Conservation (phyloP, 2,113 vertebrate species). For the Asarcornis scutulata region DNA sequence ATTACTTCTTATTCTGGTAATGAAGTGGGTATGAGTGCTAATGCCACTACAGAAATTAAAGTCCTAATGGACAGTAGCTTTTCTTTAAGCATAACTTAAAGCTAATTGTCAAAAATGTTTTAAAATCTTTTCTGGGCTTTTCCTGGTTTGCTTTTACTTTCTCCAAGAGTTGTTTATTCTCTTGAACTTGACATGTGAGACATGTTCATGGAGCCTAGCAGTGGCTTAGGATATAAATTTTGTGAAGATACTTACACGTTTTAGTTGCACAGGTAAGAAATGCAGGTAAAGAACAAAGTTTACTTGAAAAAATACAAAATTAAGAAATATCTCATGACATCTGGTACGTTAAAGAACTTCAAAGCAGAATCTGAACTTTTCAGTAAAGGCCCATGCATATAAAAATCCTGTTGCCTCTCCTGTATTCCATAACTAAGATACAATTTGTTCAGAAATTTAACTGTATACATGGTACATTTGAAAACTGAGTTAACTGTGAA, state of each 20-base stretch:
- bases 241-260: not conserved
- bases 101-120: not conserved
- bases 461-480: not conserved
- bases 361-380: not conserved
- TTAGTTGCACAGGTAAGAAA: not conserved
- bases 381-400: not conserved
- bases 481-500: not conserved
- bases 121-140: not conserved
- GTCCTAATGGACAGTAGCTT: not conserved
- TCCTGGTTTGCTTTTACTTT: not conserved
- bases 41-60: not conserved
- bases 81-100: not conserved
- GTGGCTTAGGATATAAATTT: not conserved
- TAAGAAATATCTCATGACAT: not conserved
- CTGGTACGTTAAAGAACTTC: not conserved
- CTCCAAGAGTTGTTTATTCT: not conserved
- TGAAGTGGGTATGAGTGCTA: not conserved
- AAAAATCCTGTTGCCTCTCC: not conserved
- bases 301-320: not conserved
- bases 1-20: not conserved
- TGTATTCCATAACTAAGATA: not conserved
- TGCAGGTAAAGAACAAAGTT: not conserved
- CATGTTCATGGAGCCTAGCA: not conserved
- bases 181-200: not conserved
- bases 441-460: not conserved